These are phyloP conservation scores for Hirudinaria manillensis DNA, from an alignment of 2,888 invertebrate genomes.

Conservation along the genomic window DNA sequence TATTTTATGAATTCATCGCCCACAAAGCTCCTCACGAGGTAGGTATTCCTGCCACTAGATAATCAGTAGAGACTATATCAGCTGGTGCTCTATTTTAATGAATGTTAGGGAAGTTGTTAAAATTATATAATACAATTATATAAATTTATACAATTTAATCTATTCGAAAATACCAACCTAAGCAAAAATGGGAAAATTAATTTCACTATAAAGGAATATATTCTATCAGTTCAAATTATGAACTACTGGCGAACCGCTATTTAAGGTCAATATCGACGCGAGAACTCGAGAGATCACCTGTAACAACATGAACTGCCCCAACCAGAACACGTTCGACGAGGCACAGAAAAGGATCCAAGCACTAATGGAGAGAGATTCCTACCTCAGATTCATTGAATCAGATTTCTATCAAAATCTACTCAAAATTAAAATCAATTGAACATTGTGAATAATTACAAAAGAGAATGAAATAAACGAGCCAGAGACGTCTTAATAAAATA, in stretches of 20 bases:
- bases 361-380: constrained; percentile 60
- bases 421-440: constrained; percentile 17
- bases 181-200: too few relatives aligned
- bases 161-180: too few relatives aligned
- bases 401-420: constrained; percentile 55
- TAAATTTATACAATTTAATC: too few relatives aligned
- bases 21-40: constrained; percentile 59
- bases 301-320: constrained; percentile 52
- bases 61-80: too few relatives aligned
- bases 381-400: constrained; percentile 58
- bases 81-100: too few relatives aligned
- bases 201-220: neutral
- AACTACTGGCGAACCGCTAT: neutral
- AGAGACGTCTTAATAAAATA: too few relatives aligned
- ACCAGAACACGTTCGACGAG: constrained; percentile 56
- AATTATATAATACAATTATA: too few relatives aligned
- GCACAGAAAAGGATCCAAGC: constrained; percentile 59
- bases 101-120: too few relatives aligned
- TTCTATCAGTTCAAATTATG: neutral
- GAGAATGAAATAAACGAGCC: too few relatives aligned
- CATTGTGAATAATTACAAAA: too few relatives aligned
- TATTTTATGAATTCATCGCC: constrained; percentile 58
- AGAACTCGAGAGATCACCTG: constrained; percentile 54
- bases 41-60: constrained; percentile 18
- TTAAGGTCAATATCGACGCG: constrained; percentile 59